Evolutionary conservation across 2,888 invertebrate species (phyloP), one percentile per base, ranked within the genome.

Genomic region (Latrodectus hesperus): DNA sequence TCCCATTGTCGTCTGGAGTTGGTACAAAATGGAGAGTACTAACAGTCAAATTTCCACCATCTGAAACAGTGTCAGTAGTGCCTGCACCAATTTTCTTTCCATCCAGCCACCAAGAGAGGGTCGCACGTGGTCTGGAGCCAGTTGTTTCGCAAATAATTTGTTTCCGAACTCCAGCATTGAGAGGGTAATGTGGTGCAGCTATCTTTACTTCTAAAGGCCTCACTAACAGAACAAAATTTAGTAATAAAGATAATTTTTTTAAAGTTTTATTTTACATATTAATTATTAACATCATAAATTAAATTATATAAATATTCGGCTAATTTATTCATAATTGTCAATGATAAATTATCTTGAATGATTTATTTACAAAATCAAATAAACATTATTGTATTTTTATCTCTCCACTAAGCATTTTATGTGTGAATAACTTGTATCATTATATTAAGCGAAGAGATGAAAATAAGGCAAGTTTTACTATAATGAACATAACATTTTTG

Each of bases 1-100:
- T 90, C 22, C 90, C 91, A 82, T 91, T 89, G 88, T 91, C 91
- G 52, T 90, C 90, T 60, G 89, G 89, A 17, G 90, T 87, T 16
- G 91, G 90, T 51, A 88, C 89, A 60, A 90, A 90, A 65, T 86
- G 85, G 16, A 90, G 88, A 17, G 89, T 89, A 82, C 90, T 90
- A 53, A 89, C 88, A 49, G 90, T 90, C 68, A 90, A 68, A 77
- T 91, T 91, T 22, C 89, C 90, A 64, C 90, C 91, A 55, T 84
- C 86, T 1, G 87, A 84, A 12, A 84, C 84, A 2, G 84, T 89
- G 38, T 89, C 89, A 8, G 89, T 78, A 16, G 88, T 85, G 3
- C 88, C 88, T 0, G 88, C 82, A n/a, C 81, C 88, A 14, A 89
- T 79, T 78, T 88, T 88, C 26, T 88, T 83, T 0, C 89, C 88